These are phyloP conservation scores for Fulmarus glacialis DNA, from an alignment of 2,113 vertebrate species.

Conservation along the genomic window DNA sequence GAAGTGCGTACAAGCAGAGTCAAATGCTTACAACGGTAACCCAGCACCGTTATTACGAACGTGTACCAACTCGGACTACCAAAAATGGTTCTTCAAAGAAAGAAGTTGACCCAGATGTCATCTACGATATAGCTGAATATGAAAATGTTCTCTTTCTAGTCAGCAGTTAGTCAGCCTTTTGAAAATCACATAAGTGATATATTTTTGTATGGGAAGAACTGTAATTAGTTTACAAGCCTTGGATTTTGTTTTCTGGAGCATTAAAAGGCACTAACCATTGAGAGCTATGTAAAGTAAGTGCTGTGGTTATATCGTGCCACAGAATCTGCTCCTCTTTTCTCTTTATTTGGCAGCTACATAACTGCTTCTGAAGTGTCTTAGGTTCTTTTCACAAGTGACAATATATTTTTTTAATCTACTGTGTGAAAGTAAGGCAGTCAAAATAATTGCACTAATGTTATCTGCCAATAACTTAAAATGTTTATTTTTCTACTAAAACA, in stretches of 20 bases:
- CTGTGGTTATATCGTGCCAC: neutral
- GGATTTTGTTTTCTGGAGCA: neutral
- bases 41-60: constrained; percentile 82
- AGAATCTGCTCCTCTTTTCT: neutral
- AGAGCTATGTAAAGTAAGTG: neutral
- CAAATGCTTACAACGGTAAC: constrained; percentile 59
- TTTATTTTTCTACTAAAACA: constrained; percentile 65
- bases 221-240: constrained; percentile 28
- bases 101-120: constrained; percentile 52
- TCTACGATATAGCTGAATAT: neutral
- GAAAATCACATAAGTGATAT: neutral
- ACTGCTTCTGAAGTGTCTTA: constrained; percentile 20
- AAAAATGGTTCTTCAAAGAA: constrained; percentile 94
- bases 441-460: constrained; percentile 63
- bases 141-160: neutral
- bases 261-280: constrained; percentile 34
- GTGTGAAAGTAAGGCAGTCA: constrained; percentile 35
- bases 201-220: constrained; percentile 43
- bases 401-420: constrained; percentile 37
- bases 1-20: constrained; percentile 86
- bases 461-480: constrained; percentile 39
- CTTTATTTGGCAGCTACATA: constrained; percentile 49
- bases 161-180: neutral
- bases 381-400: constrained; percentile 26
- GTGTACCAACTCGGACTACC: constrained; percentile 77